Percentiles rank a stretch among this genome's conserved stretches.
Evolutionary conservation across 2,888 invertebrate genomes (phyloP).

Genomic region (Drosophila macrospina): DNA sequence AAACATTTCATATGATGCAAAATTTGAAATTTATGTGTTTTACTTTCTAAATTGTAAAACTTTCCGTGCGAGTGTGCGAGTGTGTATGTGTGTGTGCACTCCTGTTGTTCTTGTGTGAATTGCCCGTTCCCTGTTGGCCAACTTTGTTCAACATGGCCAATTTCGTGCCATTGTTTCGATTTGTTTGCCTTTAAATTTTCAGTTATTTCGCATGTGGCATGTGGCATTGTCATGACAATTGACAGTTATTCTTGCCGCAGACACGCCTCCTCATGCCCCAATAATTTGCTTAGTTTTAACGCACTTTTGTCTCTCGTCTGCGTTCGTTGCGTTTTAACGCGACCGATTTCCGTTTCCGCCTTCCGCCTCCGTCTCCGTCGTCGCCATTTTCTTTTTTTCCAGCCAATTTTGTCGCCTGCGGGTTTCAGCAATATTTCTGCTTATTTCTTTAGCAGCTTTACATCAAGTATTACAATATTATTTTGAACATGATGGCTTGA

Average conservation of each 20-base stretch:
- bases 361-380: constrained; percentile 61
- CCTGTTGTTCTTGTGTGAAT: constrained; percentile 40
- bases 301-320: constrained; percentile 19
- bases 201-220: constrained; percentile 44
- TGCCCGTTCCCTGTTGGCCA: constrained; percentile 16
- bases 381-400: constrained; percentile 46
- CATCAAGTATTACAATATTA: neutral
- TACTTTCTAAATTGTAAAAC: constrained; percentile 61
- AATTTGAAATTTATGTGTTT: constrained; percentile 74
- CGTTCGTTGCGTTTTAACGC: constrained; percentile 59
- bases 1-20: constrained; percentile 59
- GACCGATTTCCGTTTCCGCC: constrained; percentile 72
- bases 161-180: constrained; percentile 23
- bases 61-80: constrained; percentile 17
- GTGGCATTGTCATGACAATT: constrained; percentile 64
- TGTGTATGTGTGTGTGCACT: constrained; percentile 9
- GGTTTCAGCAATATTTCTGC: neutral
- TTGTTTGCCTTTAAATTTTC: constrained; percentile 27
- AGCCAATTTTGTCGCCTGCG: neutral
- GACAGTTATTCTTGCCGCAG: constrained; percentile 36
- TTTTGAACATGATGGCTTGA: neutral
- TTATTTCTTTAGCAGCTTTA: neutral
- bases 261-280: neutral
- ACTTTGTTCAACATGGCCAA: constrained; percentile 15
- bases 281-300: constrained; percentile 57